A percentile compares a stretch with the other conserved stretches of the same genome.
Conservation (phyloP, 2,113 vertebrate genomes). For the Romanogobio albipinnatus region DNA sequence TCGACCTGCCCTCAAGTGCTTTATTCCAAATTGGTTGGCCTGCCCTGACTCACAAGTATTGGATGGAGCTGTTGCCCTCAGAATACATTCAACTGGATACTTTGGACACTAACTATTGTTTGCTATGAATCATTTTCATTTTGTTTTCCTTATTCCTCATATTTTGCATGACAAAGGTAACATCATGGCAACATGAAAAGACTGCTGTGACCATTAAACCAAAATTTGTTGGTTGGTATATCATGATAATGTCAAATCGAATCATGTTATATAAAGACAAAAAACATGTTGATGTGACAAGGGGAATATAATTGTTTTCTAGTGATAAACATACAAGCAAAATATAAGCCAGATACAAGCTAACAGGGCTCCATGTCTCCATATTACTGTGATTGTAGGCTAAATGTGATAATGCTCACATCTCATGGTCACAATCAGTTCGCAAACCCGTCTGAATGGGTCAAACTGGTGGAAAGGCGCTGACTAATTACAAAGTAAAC, state of each 20-base stretch:
- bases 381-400: background rate
- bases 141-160: background rate
- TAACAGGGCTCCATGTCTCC: background rate
- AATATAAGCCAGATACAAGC: too few relatives aligned
- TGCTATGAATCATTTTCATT: background rate
- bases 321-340: too few relatives aligned
- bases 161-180: background rate
- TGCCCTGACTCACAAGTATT: background rate
- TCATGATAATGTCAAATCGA: background rate
- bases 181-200: background rate
- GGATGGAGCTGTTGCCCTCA: background rate
- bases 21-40: conserved; percentile 6
- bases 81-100: background rate
- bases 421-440: background rate
- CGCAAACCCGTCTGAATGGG: background rate
- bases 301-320: too few relatives aligned
- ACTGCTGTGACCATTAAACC: background rate
- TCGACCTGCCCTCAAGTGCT: background rate
- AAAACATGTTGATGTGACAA: background rate
- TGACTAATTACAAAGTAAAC: conserved; percentile 10
- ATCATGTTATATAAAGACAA: background rate
- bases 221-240: background rate
- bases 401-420: background rate
- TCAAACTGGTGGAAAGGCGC: background rate
- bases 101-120: background rate